Evolutionary conservation across 2,113 vertebrate species (phyloP), one percentile per base, ranked within the genome.

Genomic region (Callocephalon fimbriatum): DNA sequence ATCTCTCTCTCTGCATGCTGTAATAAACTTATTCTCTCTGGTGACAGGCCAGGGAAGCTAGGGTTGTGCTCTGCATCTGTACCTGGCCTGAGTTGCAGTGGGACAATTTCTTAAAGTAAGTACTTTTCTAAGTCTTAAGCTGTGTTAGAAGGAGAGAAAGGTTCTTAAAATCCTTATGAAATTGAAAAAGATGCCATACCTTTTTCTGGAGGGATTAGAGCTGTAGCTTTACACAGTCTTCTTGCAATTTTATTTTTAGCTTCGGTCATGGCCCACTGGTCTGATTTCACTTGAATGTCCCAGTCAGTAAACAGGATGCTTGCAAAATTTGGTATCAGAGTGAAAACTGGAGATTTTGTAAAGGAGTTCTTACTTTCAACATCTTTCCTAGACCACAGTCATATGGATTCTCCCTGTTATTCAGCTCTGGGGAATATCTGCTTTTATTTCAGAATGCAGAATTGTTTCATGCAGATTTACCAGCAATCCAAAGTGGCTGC

Each of bases 211-310:
- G 90, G 56, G 79, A 86, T 95, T 93, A 91, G 44, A 87, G 56
- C 37, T 87, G 51, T 68, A 88, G 59, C n/a, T 91, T 83, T 90
- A 70, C 19, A 42, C 40, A 68, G 42, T 23, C 51, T 66, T 93
- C 67, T 88, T 96, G 42, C n/a, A 92, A 54, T 91, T 95, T 96
- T 96, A 94, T 96, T 96, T 92, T 95, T 95, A 90, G 70, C 82
- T 94, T 90, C 23, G 44, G 88, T 90, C 91, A 88, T 90, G 59
- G 93, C 86, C 91, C 72, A 54, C 38, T 93, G 77, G 91, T 87
- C 76, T 82, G 82, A 58, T 93, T 96, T 91, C 51, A 77, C 78
- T 93, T 94, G 79, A 95, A 87, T 74, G 44, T 80, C 90, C 86
- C 78, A 86, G 90, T 80, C 93, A 77, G 83, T 95, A 95, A 96